Base-by-base conservation (phyloP, 2,113 vertebrate species). In the Galemys pyrenaicus region DNA sequence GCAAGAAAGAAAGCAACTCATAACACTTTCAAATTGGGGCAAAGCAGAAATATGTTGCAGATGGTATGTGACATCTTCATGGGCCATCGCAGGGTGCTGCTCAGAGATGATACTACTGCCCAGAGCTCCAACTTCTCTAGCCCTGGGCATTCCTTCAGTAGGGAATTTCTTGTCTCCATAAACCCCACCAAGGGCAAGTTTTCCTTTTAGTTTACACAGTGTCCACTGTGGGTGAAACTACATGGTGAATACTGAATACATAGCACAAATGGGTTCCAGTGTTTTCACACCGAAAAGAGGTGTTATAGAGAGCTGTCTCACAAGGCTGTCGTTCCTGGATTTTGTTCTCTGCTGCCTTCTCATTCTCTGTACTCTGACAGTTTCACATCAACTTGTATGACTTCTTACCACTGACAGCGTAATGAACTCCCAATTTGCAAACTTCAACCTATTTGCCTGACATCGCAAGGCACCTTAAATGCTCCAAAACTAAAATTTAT, bases 1-100 rank as follows among this genome's bases (percentile, higher is more conserved):
- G 94, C 92, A 98, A 86, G 86, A 49, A 92, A 90, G 37, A 96
- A 20, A 91, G 83, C 86, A 24, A 51, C 16, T 49, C n/a, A 7
- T 10, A 87, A 67, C 15, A 77, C 85, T 73, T 89, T 75, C 64
- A 79, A 41, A 12, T 20, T 87, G 51, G 22, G 30, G 64, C 77
- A 94, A 88, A 13, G 26, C 19, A 13, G 70, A 86, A 44, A 58
- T 58, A 80, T 70, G 74, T 19, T 74, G 44, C 67, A 95, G 56
- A 39, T 20, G 8, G 20, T 60, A 30, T 73, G 32, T 58, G 54
- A 54, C 37, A 37, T 17, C 41, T 70, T 39, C 37, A 13, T 3
- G 35, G 37, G 24, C 54, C 22, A 9, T 37, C 58, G 24, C 2
- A 60, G 26, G 17, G 51, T 16, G 24, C 60, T 32, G 51, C 41